Percentiles rank a stretch among this genome's conserved stretches.
Evolutionary conservation across 2,797 vertebrate genomes (phyloP).

Genomic region (Muraenolepis orangiensis): DNA sequence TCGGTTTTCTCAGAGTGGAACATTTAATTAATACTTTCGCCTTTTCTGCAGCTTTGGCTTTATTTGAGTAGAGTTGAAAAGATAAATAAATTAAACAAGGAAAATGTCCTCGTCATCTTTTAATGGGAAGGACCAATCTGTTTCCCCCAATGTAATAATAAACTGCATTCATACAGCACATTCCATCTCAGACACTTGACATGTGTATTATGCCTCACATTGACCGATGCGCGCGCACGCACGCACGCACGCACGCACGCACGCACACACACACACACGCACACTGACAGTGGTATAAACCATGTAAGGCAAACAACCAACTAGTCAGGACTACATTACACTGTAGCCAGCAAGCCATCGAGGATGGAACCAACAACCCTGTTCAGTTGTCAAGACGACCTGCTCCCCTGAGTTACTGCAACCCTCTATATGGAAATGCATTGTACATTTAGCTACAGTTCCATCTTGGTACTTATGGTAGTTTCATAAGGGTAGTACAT

Average conservation of each 20-base stretch:
- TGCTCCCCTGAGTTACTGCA: neutral
- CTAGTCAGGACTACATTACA: neutral
- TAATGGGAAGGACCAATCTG: neutral
- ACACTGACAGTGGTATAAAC: neutral
- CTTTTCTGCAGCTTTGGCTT: slow-evolving; percentile 54
- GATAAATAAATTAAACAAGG: slow-evolving; percentile 57
- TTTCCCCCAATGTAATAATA: neutral
- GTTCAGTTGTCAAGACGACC: neutral
- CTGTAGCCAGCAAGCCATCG: neutral
- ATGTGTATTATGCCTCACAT: neutral
- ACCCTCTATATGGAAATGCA: neutral
- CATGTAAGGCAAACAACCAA: neutral
- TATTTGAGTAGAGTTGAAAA: slow-evolving; percentile 49
- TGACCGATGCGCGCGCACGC: neutral
- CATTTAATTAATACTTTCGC: slow-evolving; percentile 66
- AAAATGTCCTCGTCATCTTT: slow-evolving; percentile 32
- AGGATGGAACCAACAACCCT: neutral
- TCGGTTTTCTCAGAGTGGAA: slow-evolving; percentile 60
- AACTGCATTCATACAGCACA: neutral
- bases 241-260: neutral
- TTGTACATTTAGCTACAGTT: neutral
- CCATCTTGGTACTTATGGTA: neutral
- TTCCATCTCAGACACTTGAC: neutral
- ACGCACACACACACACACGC: slow-evolving; percentile 20
- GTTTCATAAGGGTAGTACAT: neutral